Percentiles rank a stretch among this genome's conserved stretches.
These are phyloP conservation scores for Brachionus koreanus DNA, from an alignment of 1,140 invertebrate genomes.

Conservation along the genomic window DNA sequence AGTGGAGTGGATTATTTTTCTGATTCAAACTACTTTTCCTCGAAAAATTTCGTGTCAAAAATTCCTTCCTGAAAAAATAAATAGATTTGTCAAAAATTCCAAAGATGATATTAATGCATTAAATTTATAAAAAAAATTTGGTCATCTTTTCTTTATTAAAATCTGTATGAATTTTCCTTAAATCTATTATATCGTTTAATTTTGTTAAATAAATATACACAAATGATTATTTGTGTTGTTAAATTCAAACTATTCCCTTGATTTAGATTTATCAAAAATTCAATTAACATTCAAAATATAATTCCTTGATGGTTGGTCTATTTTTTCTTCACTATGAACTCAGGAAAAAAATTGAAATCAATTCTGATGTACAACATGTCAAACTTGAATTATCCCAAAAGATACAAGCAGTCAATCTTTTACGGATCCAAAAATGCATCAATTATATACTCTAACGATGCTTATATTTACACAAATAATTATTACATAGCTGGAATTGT, in stretches of 20 bases:
- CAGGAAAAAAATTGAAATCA: neutral
- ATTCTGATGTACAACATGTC: neutral
- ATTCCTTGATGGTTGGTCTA: neutral
- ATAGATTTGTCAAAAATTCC: neutral
- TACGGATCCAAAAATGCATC: neutral
- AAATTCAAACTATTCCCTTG: neutral
- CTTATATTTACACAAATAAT: neutral
- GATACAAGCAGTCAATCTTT: neutral
- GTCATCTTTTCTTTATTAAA: neutral
- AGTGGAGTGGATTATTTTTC: neutral
- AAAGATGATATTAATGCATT: neutral
- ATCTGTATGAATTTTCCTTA: neutral
- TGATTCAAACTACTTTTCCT: neutral
- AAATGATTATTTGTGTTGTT: neutral
- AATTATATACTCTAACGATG: neutral
- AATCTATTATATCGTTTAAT: neutral
- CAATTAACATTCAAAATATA: neutral
- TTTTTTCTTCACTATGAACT: neutral
- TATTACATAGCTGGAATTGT: conserved; percentile 24
- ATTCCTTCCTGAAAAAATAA: neutral
- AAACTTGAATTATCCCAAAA: neutral
- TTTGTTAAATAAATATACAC: neutral
- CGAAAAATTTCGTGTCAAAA: neutral
- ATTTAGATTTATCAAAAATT: neutral
- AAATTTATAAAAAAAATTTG: neutral